Conservation (phyloP, 2,113 vertebrate species). For the Aythya baeri region DNA sequence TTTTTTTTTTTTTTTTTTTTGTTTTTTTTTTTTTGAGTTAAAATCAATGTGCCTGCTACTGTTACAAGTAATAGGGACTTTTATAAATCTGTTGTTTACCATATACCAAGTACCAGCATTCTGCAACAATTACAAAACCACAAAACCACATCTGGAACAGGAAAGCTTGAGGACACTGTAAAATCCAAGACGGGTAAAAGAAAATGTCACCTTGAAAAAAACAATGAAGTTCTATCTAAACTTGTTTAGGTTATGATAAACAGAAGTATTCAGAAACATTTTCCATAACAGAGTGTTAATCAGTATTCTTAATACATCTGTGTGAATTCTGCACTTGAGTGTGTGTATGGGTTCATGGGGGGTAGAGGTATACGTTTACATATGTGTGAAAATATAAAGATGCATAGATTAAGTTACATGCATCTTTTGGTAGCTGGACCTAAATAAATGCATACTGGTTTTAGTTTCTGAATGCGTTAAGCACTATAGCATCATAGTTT, state of each 20-base stretch:
- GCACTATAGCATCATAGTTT: not conserved
- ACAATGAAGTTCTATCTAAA: accelerated
- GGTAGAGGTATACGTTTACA: not conserved
- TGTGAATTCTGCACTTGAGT: not conserved
- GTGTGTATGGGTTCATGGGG: not conserved
- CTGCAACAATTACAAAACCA: not conserved
- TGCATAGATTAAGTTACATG: not conserved
- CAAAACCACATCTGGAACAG: not conserved
- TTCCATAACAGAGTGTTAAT: not conserved
- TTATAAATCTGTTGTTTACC: not conserved
- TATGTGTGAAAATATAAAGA: not conserved
- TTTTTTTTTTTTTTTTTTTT: not conserved
- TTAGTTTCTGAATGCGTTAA: not conserved
- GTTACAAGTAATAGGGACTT: not conserved
- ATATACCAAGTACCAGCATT: not conserved
- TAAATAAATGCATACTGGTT: not conserved
- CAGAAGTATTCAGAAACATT: no score
- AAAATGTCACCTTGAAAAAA: not conserved
- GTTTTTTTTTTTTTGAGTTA: not conserved
- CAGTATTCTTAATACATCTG: not conserved
- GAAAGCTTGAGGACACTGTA: not conserved
- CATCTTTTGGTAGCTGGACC: not conserved
- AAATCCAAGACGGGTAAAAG: not conserved
- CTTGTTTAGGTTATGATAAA: not conserved
- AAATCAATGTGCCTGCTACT: not conserved